phyloP scores from a whole-genome alignment of 2,797 vertebrate genomes.

The Rhincodon typus region DNA sequence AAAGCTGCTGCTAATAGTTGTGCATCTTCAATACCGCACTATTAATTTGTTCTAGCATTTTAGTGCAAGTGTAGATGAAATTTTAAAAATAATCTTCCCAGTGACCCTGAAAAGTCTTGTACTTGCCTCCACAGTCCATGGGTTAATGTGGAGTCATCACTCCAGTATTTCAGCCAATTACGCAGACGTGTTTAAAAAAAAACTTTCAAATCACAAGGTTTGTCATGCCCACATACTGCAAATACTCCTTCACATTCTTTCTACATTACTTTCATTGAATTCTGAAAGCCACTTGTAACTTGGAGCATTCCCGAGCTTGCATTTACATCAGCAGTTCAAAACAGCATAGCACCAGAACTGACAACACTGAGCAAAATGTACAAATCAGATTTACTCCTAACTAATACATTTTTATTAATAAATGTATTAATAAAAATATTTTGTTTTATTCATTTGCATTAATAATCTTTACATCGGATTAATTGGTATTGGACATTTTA shows the following conservation, averaged over 20 bases:
- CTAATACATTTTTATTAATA: neutral
- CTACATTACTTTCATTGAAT: neutral
- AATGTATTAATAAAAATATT: neutral
- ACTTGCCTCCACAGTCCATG: neutral
- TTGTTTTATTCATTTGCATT: neutral
- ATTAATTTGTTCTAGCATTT: neutral
- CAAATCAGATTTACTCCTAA: neutral
- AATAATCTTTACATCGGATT: neutral
- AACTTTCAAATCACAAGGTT: neutral
- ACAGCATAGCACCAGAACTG: neutral
- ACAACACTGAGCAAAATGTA: neutral
- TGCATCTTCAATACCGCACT: neutral
- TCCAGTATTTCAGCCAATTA: neutral
- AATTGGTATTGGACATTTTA: too few relatives aligned
- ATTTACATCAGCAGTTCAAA: neutral
- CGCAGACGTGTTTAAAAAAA: neutral
- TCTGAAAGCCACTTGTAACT: neutral
- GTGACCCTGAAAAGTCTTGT: neutral
- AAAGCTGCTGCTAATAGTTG: neutral
- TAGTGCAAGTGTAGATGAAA: neutral
- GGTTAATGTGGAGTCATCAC: neutral
- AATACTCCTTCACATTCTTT: neutral
- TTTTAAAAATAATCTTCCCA: neutral
- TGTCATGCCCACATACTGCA: neutral
- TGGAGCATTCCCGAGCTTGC: neutral